Evolutionary conservation across 2,888 invertebrate genomes (phyloP), one percentile per base, ranked within the genome.

Genomic region (Priocnemis perturbator): DNA sequence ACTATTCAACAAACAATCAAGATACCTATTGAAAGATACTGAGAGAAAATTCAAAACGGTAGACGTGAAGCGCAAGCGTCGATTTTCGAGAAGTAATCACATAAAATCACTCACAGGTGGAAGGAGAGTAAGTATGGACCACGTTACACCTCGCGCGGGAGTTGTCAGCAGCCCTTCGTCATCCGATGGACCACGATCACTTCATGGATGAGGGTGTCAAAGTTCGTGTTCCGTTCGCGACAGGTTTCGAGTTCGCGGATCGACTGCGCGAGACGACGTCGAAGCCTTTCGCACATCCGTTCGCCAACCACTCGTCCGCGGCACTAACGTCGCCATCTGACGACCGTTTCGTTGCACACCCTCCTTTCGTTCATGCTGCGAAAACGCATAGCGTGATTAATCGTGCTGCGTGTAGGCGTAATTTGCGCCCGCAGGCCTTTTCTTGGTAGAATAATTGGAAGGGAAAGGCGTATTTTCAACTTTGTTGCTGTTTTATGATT

Each of bases 141-240:
- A 44, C 1, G 23, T 26, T 64, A 50, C 50, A 65, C 45, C 69
- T 61, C 62, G 64, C 60, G 60, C 60, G 64, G 63, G 56, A 74
- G 68, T 72, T 73, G 77, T 74, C 74, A 59, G 57, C 59, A 70
- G 73, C 70, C 74, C 69, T 69, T 81, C 69, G 64, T 58, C 74
- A 71, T 71, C 62, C 61, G 67, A 59, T 53, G 47, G 63, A 64
- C 60, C 69, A 74, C 78, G 64, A 73, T 67, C 23, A 62, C 71
- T 74, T 81, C 79, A 82, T 80, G 65, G 77, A 80, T 69, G 75
- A 71, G 61, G 57, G 56, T 74, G 73, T 78, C 76, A 74, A 81
- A 78, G 74, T 70, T 78, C 75, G 75, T 67, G 56, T 62, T 48
- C 67, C 56, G 68, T 68, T 74, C 78, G 76, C 78, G 72, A 64